Evolutionary conservation across 2,113 vertebrate genomes (phyloP).

Genomic region (Gopherus flavomarginatus): DNA sequence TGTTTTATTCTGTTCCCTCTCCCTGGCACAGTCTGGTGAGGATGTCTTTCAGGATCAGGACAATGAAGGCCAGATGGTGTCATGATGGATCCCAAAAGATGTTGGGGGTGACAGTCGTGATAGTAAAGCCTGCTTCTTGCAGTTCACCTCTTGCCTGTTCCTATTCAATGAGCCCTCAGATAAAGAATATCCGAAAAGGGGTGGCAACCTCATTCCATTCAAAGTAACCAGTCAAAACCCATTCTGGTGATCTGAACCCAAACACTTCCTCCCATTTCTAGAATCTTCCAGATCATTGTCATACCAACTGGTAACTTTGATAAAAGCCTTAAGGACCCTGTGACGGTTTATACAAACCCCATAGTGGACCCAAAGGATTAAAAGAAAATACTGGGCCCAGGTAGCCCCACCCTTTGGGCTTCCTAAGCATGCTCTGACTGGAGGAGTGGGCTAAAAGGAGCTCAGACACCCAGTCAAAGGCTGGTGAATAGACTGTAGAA

Average conservation of each 20-base stretch:
- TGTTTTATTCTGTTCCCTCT: not conserved
- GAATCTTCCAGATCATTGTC: not conserved
- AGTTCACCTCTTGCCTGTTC: not conserved
- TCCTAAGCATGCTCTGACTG: too few species aligned
- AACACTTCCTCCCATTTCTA: too few species aligned
- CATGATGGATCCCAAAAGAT: not conserved
- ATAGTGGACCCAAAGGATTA: too few species aligned
- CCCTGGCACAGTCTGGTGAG: not conserved
- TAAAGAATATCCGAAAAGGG: not conserved
- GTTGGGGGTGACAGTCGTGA: not conserved
- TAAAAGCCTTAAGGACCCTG: not conserved
- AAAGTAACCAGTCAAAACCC: not conserved
- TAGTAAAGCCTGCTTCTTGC: not conserved
- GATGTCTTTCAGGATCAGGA: not conserved
- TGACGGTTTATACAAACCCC: not conserved
- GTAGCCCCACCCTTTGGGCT: too few species aligned
- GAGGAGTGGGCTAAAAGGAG: too few species aligned
- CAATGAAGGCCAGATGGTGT: not conserved
- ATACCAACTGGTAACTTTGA: not conserved
- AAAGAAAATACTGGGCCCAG: too few species aligned
- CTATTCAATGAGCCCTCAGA: not conserved
- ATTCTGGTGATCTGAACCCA: too few species aligned
- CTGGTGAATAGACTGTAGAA: too few species aligned
- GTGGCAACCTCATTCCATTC: not conserved
- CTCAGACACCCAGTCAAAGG: too few species aligned